Conservation (phyloP, 2,888 invertebrate genomes). For the Pristionchus japonicus region DNA sequence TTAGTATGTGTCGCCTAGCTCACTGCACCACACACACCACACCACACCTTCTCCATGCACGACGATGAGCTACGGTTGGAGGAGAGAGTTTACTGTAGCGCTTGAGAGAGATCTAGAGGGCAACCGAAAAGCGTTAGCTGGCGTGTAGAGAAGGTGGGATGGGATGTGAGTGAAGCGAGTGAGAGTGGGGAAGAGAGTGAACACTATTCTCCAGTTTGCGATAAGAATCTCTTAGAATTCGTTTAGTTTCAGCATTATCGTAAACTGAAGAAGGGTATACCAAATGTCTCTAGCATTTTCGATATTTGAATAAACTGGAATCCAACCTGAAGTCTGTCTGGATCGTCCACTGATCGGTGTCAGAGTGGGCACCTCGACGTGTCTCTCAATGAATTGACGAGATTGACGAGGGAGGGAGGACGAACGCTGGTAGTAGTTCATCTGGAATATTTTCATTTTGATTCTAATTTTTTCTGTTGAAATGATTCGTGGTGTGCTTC, state of each 20-base stretch:
- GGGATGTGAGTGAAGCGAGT: constrained; percentile 26
- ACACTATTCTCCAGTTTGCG: not conserved
- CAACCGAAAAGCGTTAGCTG: constrained; percentile 34
- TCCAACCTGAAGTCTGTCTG: constrained; percentile 40
- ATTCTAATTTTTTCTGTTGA: not conserved
- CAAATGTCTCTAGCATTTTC: too few relatives aligned
- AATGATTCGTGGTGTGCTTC: not conserved
- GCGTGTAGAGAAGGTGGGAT: constrained; percentile 30
- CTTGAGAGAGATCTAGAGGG: not conserved
- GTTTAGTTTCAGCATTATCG: not conserved
- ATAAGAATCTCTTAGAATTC: not conserved
- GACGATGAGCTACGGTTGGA: constrained; percentile 11
- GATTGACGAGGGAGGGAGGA: constrained; percentile 65
- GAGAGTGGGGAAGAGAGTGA: not conserved
- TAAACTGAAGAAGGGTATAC: not conserved
- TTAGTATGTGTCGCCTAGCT: not conserved
- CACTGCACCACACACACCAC: constrained; percentile 27
- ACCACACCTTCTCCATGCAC: constrained; percentile 47
- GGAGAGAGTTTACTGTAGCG: not conserved
- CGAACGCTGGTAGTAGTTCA: constrained; percentile 65
- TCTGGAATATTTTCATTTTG: constrained; percentile 38
- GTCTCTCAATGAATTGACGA: constrained; percentile 60
- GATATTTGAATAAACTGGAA: not conserved
- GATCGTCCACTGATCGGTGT: not conserved
- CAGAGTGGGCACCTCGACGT: constrained; percentile 52